Evolutionary conservation across 2,888 invertebrate species (phyloP), one percentile per base, ranked within the genome.

Genomic region (Villa cingulata): DNA sequence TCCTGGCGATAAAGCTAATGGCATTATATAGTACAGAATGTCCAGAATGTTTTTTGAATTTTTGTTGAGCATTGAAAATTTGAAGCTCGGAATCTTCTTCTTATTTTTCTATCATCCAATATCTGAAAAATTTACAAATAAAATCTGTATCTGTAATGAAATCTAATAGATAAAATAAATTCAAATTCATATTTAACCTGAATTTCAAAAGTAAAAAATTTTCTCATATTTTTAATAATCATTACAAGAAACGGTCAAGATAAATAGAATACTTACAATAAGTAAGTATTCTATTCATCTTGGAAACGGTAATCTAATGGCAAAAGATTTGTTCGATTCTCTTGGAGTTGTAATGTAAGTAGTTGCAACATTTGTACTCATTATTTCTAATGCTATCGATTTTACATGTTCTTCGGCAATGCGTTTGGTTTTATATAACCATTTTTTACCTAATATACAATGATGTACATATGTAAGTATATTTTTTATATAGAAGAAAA

Each of bases 11-110:
- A 69, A 59, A 55, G 94, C 83, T 74, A 97, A 88, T 1, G 97
- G 97, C 96, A 97, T 96, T n/a, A n/a, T 37, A 86, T 90, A 52
- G 96, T 97, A 59, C 92, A 94, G 64, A 97, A 97, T 2, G 95
- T n/a, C n/a, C n/a, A n/a, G n/a, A n/a, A n/a, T n/a, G n/a, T n/a
- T n/a, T n/a, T 92, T 62, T 87, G 83, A 1, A 91, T 86, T 56
- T 88, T 75, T 0, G 91, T 91, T 10, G 90, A 90, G 18, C 92
- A 94, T 71, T 97, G 96, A 68, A 91, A 98, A 71, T 97, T 97
- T 46, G 95, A 95, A 17, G 96, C 91, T 52, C 95, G 78, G 71
- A 97, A 98, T 59, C 97, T 75, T 51, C 97, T 75, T 54, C 89
- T 76, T 63, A 95, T 86, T 64, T 91, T 87, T 70, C 91, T 94